Evolutionary conservation across 2,888 invertebrate genomes (phyloP), one percentile per base, ranked within the genome.

Genomic region (Mechanitis mazaeus): DNA sequence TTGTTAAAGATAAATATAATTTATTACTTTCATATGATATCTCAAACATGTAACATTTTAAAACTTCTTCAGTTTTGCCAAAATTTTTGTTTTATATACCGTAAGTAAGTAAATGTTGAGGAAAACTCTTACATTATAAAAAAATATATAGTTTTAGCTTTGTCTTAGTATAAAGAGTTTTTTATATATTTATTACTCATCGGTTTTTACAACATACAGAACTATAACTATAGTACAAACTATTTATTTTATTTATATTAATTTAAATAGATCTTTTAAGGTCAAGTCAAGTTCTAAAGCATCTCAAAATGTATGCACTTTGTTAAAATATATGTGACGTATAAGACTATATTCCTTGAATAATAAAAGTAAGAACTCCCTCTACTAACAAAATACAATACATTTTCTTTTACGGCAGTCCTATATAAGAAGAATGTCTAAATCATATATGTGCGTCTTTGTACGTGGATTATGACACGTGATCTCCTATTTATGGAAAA

Each of bases 381-480:
- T 20, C 20, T 20, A 20, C 20, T 20, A 20, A 20, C 20, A 69
- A 67, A 75, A 74, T 75, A 74, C 71, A 38, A 68, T 75, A 75
- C 84, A 82, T 85, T 81, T 81, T 75, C 75, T 79, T 87, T 87
- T 87, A 87, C 80, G 87, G 84, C 64, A 62, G 63, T 42, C 42
- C 47, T 78, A 79, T 82, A 82, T 84, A 83, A 85, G 81, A 80
- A 81, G 78, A 80, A 79, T 85, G 80, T 81, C 76, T 83, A 81
- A 84, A 35, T 35, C 35, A 80, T 86, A 84, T 82, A 81, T 81
- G 84, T 83, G 82, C 79, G 73, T 79, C 85, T 82, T 85, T 86
- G 84, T 86, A 79, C 84, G 80, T 75, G 85, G 84, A 85, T 87
- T 86, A 88, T 87, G 87, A 81, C 79, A 83, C 84, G 86, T 80